Conservation (phyloP, 2,888 invertebrate genomes). For the Andricus quercusramuli region DNA sequence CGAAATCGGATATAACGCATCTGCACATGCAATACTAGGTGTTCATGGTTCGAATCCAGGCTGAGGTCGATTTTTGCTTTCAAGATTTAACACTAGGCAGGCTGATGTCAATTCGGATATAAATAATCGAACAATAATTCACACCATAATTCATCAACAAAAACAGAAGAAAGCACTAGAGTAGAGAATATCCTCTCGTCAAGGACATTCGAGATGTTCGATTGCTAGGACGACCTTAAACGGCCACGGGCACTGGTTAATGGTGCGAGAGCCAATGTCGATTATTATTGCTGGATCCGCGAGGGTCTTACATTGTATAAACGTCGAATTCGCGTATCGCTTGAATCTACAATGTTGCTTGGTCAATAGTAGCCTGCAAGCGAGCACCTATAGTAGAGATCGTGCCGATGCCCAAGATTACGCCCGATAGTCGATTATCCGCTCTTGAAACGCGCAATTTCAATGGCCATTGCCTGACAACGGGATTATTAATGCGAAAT, state of each 20-base stretch:
- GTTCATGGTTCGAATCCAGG: too few species aligned
- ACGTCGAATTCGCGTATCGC: slow-evolving; percentile 39
- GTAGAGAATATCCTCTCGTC: slow-evolving; percentile 13
- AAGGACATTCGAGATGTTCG: slow-evolving; percentile 30
- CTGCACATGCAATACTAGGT: too few species aligned
- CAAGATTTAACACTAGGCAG: too few species aligned
- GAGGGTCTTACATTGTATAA: slow-evolving; percentile 32
- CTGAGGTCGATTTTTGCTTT: too few species aligned
- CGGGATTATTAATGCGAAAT: slow-evolving; percentile 71
- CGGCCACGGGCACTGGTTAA: slow-evolving; percentile 29
- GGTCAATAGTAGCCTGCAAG: slow-evolving; percentile 39
- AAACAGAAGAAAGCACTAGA: not conserved
- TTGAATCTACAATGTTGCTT: slow-evolving; percentile 40
- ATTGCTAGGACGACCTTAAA: slow-evolving; percentile 39
- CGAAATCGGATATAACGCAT: too few species aligned
- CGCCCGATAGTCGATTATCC: slow-evolving; percentile 62
- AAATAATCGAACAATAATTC: not conserved
- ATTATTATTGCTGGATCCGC: slow-evolving; percentile 27
- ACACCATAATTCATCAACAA: not conserved
- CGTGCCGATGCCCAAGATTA: slow-evolving; percentile 60
- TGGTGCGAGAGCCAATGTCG: slow-evolving; percentile 37
- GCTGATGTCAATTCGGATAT: not conserved
- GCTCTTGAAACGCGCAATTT: slow-evolving; percentile 63
- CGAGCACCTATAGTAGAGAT: slow-evolving; percentile 18
- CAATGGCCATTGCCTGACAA: slow-evolving; percentile 66